Evolutionary conservation across 1,140 invertebrate genomes (phyloP).

Genomic region (Megathymus violae): DNA sequence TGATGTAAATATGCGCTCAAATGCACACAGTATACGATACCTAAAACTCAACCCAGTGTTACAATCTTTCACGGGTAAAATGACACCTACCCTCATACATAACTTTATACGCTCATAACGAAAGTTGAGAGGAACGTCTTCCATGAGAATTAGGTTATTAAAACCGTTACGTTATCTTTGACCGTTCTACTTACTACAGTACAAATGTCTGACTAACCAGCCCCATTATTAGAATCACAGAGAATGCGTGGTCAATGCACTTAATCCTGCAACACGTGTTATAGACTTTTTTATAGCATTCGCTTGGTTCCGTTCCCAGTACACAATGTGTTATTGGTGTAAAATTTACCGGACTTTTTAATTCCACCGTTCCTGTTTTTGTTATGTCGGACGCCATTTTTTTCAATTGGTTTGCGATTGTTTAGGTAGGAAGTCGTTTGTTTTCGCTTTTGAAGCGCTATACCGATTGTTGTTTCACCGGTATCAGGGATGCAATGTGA

Average conservation of each 20-base stretch:
- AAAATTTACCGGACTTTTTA: constrained; percentile 55
- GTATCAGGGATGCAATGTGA: neutral
- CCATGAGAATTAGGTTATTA: no score
- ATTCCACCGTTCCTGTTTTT: constrained; percentile 46
- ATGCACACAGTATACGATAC: no score
- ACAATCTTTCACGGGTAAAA: no score
- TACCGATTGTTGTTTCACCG: constrained; percentile 3
- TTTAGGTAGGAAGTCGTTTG: constrained; percentile 38
- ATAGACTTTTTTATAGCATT: constrained; percentile 66
- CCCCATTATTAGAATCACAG: constrained; percentile 43
- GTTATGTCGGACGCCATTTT: constrained; percentile 40
- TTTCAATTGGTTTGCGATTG: constrained; percentile 46
- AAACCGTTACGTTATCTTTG: no score
- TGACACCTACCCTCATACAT: no score
- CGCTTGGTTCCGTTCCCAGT: constrained; percentile 37
- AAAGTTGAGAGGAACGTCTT: no score
- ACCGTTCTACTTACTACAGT: no score
- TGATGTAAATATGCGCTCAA: no score
- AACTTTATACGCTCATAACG: no score
- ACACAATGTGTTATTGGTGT: constrained; percentile 54
- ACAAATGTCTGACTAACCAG: no score
- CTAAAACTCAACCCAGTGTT: no score
- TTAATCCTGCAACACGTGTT: constrained; percentile 59
- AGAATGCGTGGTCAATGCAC: constrained; percentile 48
- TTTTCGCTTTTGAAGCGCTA: constrained; percentile 20